Base-by-base conservation (phyloP, 2,113 vertebrate species). In the Platysteira castanea region DNA sequence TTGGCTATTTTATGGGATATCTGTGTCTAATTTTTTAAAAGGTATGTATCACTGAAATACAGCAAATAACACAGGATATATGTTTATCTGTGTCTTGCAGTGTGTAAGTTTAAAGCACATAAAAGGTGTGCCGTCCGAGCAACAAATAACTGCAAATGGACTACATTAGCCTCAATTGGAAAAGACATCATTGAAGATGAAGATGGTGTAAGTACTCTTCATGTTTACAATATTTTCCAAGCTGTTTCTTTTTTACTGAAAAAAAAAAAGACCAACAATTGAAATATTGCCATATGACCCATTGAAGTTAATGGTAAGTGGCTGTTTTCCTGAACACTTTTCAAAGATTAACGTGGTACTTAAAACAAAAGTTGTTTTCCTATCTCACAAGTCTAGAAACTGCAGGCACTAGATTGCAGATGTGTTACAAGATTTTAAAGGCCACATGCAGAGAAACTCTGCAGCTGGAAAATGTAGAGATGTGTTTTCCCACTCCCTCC, bases 51-150 rank as follows among this genome's bases (percentile, higher is more conserved):
- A n/a, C 41, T 59, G 24, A 76, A 89, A 76, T 69, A 8, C 13
- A 84, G 6, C 23, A 61, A 81, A 41, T 97, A 79, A 92, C 50
- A 39, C 49, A 30, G 23, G 15, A 7, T 61, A 33, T 15, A 5
- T 77, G 39, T 69, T 81, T 85, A 8, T 78, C 61, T 93, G 53
- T 97, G 77, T 90, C 92, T 98, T 98, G 42, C 79, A 99, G 99
- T 99, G 69, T 99, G 99, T 96, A 99, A 99, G 96, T 99, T 99
- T 97, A 99, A 99, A 98, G 99, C 99, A 85, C 99, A 99, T 95
- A 99, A 99, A 97, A 98, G 99, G 81, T 99, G 99, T 90, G 99
- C 99, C 9, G 99, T 99, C 91, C 98, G 99, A 96, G 99, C 99
- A 90, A 99, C 98, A 35, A 99, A 99, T 95, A 99, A 99, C 96